Conservation (phyloP, 2,797 vertebrate species). For the Paratrypauchen microcephalus region DNA sequence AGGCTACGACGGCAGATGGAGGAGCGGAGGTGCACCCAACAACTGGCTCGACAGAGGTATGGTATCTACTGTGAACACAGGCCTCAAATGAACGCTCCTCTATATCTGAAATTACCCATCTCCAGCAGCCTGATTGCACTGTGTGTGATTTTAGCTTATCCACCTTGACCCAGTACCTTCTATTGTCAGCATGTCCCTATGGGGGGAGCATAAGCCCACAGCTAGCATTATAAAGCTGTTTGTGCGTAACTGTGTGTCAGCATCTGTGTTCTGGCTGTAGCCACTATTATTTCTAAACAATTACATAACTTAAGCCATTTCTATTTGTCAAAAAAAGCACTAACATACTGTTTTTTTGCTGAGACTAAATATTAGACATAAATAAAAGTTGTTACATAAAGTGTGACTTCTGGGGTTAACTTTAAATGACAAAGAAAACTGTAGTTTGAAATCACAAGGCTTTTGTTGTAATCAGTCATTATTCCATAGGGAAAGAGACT, state of each 20-base stretch:
- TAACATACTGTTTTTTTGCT: neutral
- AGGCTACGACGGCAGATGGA: constrained; percentile 84
- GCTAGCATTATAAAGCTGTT: neutral
- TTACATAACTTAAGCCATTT: neutral
- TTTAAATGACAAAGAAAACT: neutral
- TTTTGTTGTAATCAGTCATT: constrained; percentile 17
- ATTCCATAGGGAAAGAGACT: constrained; percentile 77
- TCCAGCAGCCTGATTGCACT: constrained; percentile 17
- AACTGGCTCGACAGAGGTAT: constrained; percentile 80
- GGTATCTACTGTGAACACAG: constrained; percentile 34
- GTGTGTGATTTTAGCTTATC: constrained; percentile 1
- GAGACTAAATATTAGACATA: neutral
- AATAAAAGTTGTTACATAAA: neutral
- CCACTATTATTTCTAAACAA: neutral
- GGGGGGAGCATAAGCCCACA: neutral
- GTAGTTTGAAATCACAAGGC: neutral
- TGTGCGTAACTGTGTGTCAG: constrained; percentile 16
- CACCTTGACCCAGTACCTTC: constrained; percentile 11
- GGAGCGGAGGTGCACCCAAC: constrained; percentile 75
- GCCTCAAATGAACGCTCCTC: constrained; percentile 2
- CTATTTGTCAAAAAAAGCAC: too few species aligned
- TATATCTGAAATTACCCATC: constrained; percentile 15
- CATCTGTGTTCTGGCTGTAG: neutral
- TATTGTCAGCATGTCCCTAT: constrained; percentile 1
- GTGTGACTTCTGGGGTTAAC: neutral